Evolutionary conservation across 2,113 vertebrate genomes (phyloP), one percentile per base, ranked within the genome.

Genomic region (Amazona vittata): DNA sequence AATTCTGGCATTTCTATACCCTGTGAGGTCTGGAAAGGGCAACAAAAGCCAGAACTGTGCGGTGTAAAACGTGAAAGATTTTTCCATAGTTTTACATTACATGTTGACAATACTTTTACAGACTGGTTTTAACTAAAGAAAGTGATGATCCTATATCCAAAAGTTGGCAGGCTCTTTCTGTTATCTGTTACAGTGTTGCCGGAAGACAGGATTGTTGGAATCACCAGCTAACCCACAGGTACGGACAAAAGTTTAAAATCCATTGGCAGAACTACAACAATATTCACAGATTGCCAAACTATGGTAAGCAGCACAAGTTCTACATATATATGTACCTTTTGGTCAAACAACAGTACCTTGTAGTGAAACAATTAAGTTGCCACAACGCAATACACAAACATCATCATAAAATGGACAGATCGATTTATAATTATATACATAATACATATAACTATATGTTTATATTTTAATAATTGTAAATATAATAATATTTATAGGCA

Each of bases 91-190:
- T 96, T 91, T 82, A 55, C 65, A 60, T 52, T 59, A 64, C 15
- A 33, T 53, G 50, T 75, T 88, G 52, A 90, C 70, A 81, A 55
- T 43, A 77, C 83, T 79, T 86, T 73, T 52, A 79, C 69, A 74
- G n/a, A 89, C 44, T 18, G 12, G 37, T 85, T 93, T 93, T 75
- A 90, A 76, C 70, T 85, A 86, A 77, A 93, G 73, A 29, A 96
- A 97, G 78, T 9, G 46, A 86, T 16, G 20, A 65, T 94, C 94
- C 28, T 0, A 28, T 33, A 59, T 68, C 7, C 19, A 63, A 74
- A 91, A 95, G 57, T 37, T 24, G 88, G 29, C 29, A 15, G 41
- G 31, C 20, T 33, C 33, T 33, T 33, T 55, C 53, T 55, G 18
- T 20, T 55, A 33, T 12, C 15, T 17, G 35, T 22, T 29, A 31